Conservation (phyloP, 2,113 vertebrate genomes). For the Pseudopipra pipra region DNA sequence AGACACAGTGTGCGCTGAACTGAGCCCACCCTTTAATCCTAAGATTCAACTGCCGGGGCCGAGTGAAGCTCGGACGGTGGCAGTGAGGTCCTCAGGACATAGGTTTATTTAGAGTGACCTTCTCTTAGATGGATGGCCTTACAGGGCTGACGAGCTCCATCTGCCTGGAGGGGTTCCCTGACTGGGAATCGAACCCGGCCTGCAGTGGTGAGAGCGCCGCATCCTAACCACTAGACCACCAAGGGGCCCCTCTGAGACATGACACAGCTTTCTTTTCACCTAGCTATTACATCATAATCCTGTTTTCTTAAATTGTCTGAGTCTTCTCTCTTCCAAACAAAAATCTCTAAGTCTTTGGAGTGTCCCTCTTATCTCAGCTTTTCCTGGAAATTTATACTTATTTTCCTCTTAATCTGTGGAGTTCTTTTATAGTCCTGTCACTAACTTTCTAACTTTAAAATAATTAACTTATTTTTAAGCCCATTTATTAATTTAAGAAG, state of each 20-base stretch:
- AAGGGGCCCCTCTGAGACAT: neutral
- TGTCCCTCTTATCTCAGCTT: neutral
- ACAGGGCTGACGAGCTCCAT: too few relatives aligned
- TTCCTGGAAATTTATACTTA: neutral
- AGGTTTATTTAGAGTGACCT: too few relatives aligned
- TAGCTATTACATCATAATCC: neutral
- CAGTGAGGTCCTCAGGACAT: too few relatives aligned
- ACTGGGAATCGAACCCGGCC: too few relatives aligned
- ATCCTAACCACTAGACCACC: too few relatives aligned
- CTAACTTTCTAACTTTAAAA: neutral
- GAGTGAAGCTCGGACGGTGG: too few relatives aligned
- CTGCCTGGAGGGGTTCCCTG: too few relatives aligned
- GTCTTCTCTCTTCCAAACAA: neutral
- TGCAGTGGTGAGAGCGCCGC: too few relatives aligned
- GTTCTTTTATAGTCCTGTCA: neutral
- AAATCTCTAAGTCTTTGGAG: neutral
- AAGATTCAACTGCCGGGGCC: too few relatives aligned
- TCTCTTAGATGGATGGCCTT: too few relatives aligned
- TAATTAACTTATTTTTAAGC: neutral
- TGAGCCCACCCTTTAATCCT: too few relatives aligned
- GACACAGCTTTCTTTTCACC: neutral
- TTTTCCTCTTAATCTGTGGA: neutral
- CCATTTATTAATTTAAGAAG: neutral
- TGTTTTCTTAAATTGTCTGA: neutral
- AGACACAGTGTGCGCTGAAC: too few relatives aligned